Evolutionary conservation across 64 coral and sea anemone species (phyloP).

Genomic region (Pocillopora verrucosa): DNA sequence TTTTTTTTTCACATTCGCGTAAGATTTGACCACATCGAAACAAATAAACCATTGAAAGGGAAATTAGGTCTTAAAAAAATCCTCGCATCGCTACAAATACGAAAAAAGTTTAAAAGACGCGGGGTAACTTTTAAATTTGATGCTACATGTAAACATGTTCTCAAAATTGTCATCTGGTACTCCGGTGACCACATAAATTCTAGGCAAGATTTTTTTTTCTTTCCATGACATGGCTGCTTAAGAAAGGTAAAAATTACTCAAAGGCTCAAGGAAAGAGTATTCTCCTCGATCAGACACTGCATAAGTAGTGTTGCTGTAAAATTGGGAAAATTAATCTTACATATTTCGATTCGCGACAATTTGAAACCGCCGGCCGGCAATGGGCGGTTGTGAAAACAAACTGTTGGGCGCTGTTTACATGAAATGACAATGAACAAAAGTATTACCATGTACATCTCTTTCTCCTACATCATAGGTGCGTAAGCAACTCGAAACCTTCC

Average conservation of each 20-base stretch:
- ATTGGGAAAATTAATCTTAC: background rate
- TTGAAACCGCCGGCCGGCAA: background rate
- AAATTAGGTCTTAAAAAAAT: too few relatives aligned
- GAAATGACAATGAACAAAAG: background rate
- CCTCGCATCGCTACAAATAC: too few relatives aligned
- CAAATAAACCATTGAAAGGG: too few relatives aligned
- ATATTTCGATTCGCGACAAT: background rate
- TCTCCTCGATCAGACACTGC: background rate
- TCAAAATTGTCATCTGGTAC: background rate
- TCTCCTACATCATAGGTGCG: constrained; percentile 75
- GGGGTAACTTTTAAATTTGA: too few relatives aligned
- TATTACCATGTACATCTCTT: constrained; percentile 89
- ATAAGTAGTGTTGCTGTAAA: background rate
- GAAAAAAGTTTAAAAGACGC: too few relatives aligned
- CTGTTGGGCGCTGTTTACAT: constrained; percentile 2
- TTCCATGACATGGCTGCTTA: background rate
- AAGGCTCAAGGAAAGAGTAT: background rate
- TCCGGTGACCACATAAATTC: background rate
- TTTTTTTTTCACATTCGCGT: too few relatives aligned
- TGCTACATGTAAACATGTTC: background rate
- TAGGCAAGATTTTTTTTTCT: background rate
- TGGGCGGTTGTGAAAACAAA: constrained; percentile 23
- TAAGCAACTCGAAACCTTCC: constrained; percentile 88
- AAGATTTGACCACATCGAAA: too few relatives aligned
- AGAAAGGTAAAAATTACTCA: background rate